Conservation (phyloP, 1,140 invertebrate genomes). For the Coptotermes formosanus region DNA sequence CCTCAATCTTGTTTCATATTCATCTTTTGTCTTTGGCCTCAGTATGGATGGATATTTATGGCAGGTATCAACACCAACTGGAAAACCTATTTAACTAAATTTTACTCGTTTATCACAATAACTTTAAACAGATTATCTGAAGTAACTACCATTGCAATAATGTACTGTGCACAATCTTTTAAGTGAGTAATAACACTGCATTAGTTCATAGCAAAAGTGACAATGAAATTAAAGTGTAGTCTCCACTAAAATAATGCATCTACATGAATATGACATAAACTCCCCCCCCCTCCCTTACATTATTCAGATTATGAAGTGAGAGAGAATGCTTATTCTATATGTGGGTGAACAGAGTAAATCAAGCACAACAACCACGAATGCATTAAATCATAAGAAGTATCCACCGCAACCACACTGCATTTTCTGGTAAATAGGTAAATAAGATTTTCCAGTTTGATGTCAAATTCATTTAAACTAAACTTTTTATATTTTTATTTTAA, state of each 20-base stretch:
- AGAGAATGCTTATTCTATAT: too few species aligned
- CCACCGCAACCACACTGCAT: background rate
- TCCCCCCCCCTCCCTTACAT: too few species aligned
- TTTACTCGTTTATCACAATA: background rate
- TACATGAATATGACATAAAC: too few species aligned
- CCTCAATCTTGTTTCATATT: background rate
- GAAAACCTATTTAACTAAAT: background rate
- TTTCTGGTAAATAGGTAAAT: background rate
- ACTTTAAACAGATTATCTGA: too few species aligned
- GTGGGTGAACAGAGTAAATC: too few species aligned
- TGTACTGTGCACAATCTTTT: too few species aligned
- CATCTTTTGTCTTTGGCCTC: background rate
- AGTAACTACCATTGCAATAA: background rate
- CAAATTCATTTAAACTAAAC: background rate
- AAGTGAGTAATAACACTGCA: too few species aligned
- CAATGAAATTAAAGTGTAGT: too few species aligned
- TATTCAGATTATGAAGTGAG: too few species aligned
- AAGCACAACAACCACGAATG: too few species aligned
- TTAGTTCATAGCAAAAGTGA: too few species aligned
- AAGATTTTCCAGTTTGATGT: background rate
- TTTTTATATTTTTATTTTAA: background rate
- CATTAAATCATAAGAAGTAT: background rate
- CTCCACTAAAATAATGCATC: too few species aligned
- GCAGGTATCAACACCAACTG: background rate
- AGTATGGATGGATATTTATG: background rate